Percentiles rank a stretch among this genome's conserved stretches.
Evolutionary conservation across 2,888 invertebrate genomes (phyloP).

Genomic region (Drosophila mettleri): DNA sequence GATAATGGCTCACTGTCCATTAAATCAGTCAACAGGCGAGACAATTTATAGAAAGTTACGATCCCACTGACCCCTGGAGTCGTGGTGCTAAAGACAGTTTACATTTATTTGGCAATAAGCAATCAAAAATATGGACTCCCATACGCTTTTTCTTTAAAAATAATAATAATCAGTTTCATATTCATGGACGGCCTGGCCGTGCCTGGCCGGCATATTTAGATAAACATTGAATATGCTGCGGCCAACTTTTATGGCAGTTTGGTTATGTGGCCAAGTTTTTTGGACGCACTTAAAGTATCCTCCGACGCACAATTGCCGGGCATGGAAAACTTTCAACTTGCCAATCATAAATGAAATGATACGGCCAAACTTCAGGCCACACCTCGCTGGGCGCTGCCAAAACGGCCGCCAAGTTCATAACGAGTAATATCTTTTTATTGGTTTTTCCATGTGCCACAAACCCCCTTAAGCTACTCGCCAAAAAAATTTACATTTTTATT

Average conservation of each 20-base stretch:
- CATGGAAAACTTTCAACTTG: slow-evolving; percentile 35
- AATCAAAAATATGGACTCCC: not conserved
- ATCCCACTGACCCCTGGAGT: too few species aligned
- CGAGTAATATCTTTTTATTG: slow-evolving; percentile 75
- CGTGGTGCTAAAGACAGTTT: slow-evolving; percentile 28
- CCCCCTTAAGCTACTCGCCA: slow-evolving; percentile 63
- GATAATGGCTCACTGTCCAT: slow-evolving; percentile 73
- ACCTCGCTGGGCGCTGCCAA: slow-evolving; percentile 31
- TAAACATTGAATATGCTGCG: slow-evolving; percentile 1
- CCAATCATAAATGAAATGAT: slow-evolving; percentile 44
- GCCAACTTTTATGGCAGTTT: slow-evolving; percentile 27
- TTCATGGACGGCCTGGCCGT: not conserved
- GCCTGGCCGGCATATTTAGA: slow-evolving; percentile 5
- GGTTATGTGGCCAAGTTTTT: slow-evolving; percentile 9
- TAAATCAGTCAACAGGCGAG: slow-evolving; percentile 59
- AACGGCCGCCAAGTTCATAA: slow-evolving; percentile 72
- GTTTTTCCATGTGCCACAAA: slow-evolving; percentile 66
- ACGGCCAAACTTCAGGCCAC: slow-evolving; percentile 31
- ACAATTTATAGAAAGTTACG: slow-evolving; percentile 31
- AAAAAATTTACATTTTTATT: slow-evolving; percentile 75
- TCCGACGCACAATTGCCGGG: slow-evolving; percentile 17
- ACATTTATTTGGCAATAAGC: slow-evolving; percentile 21
- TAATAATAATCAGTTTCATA: too few species aligned
- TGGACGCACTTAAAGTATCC: slow-evolving; percentile 20
- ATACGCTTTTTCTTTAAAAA: not conserved